These are phyloP conservation scores for Casuarius casuarius DNA, from an alignment of 2,113 vertebrate genomes.

Conservation along the genomic window DNA sequence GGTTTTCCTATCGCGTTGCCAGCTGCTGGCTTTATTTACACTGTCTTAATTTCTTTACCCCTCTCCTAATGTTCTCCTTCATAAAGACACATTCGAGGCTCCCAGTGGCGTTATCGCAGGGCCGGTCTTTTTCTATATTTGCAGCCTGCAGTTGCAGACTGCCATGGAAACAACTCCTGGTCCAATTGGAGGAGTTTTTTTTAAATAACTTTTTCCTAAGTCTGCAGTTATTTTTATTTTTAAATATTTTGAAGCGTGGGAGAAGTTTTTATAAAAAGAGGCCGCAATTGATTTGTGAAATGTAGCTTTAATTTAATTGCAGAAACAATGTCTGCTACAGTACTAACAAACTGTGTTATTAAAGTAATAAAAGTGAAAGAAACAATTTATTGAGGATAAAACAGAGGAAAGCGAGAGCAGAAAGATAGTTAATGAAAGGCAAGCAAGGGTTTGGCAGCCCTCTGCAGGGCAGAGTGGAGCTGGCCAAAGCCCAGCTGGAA, in stretches of 20 bases:
- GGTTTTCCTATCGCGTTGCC: neutral
- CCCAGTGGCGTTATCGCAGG: neutral
- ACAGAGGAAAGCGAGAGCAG: neutral
- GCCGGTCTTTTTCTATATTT: neutral
- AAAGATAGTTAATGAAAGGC: conserved; percentile 20
- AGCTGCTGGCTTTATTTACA: conserved; percentile 40
- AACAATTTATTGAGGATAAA: conserved; percentile 51
- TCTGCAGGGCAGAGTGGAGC: conserved; percentile 34
- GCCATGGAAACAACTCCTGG: neutral
- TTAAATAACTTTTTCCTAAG: neutral
- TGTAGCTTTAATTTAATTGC: conserved; percentile 31
- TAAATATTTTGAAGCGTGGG: neutral
- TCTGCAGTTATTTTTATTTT: neutral
- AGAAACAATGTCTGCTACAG: neutral
- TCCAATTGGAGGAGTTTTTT: neutral
- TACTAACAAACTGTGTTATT: conserved; percentile 22
- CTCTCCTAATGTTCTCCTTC: neutral
- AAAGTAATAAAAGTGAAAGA: conserved; percentile 41
- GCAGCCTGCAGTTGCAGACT: neutral
- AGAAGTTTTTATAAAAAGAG: neutral
- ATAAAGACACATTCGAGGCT: neutral
- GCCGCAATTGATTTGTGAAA: conserved; percentile 6
- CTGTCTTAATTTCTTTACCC: neutral
- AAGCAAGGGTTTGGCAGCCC: conserved; percentile 38
- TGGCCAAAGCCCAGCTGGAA: conserved; percentile 24